These are phyloP conservation scores for Drosophila bipectinata DNA, from an alignment of 1,140 invertebrate species.

Conservation along the genomic window DNA sequence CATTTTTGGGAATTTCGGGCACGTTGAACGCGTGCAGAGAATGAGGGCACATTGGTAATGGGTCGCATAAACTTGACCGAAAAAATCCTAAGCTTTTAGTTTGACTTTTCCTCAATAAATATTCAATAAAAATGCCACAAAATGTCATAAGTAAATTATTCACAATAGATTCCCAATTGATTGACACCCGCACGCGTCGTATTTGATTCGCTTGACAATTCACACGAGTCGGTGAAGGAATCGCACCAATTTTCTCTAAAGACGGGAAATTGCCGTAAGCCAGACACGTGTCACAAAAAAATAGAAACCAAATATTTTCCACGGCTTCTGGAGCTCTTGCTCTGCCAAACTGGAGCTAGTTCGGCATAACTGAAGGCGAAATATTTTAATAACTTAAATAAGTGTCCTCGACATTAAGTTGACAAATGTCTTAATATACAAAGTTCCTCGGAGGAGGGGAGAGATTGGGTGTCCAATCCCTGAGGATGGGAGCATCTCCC, in stretches of 20 bases:
- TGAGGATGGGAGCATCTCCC: constrained; percentile 19
- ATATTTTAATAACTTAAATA: constrained; percentile 71
- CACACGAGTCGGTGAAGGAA: constrained; percentile 55
- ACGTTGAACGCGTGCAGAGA: constrained; percentile 66
- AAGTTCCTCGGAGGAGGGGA: constrained; percentile 11
- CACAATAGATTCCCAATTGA: constrained; percentile 71
- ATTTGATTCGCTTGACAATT: constrained; percentile 58
- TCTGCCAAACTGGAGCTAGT: no score
- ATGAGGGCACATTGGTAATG: constrained; percentile 37
- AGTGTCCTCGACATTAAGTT: constrained; percentile 63
- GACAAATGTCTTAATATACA: constrained; percentile 79
- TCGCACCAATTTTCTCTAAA: constrained; percentile 51
- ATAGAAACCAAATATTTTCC: not conserved
- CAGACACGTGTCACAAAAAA: constrained; percentile 56
- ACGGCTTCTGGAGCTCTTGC: not conserved
- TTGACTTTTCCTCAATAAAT: not conserved
- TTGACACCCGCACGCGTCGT: constrained; percentile 75
- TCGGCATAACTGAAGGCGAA: constrained; percentile 1
- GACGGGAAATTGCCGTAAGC: constrained; percentile 43
- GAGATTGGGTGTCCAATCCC: constrained; percentile 28
- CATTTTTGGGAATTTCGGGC: constrained; percentile 68
- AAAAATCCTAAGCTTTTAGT: constrained; percentile 2
- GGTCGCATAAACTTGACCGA: constrained; percentile 2
- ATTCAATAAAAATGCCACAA: constrained; percentile 68
- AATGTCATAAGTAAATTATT: constrained; percentile 79